These are phyloP conservation scores for Anableps anableps DNA, from an alignment of 2,797 vertebrate species.

Conservation along the genomic window DNA sequence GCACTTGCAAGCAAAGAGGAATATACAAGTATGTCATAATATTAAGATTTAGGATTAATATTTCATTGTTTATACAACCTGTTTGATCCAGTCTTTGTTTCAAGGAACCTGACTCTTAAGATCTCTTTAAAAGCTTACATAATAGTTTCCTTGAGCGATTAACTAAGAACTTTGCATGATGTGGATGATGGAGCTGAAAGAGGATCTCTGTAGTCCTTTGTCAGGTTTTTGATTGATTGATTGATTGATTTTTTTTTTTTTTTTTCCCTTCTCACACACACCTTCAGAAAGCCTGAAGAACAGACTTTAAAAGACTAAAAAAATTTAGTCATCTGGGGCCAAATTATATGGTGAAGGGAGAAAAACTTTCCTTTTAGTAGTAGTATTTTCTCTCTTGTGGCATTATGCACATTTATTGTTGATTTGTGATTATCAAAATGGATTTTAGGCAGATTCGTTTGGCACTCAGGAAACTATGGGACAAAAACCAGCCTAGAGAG, in stretches of 20 bases:
- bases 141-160: not conserved
- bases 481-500: not conserved
- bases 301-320: not conserved
- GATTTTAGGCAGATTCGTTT: not conserved
- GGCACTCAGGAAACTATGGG: not conserved
- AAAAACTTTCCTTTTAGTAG: not conserved
- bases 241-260: too few relatives aligned
- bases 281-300: not conserved
- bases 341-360: not conserved
- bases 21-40: slow-evolving; percentile 65
- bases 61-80: not conserved
- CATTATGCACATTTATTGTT: not conserved
- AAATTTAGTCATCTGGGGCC: not conserved
- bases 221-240: not conserved
- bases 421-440: not conserved
- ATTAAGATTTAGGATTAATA: not conserved
- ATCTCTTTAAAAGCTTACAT: not conserved
- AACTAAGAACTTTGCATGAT: not conserved
- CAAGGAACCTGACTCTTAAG: not conserved
- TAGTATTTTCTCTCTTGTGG: not conserved
- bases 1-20: accelerated
- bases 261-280: not conserved
- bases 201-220: not conserved
- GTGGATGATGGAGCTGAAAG: not conserved
- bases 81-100: not conserved